These are phyloP conservation scores for Chirona hameri DNA, from an alignment of 2,888 invertebrate genomes.

Conservation along the genomic window DNA sequence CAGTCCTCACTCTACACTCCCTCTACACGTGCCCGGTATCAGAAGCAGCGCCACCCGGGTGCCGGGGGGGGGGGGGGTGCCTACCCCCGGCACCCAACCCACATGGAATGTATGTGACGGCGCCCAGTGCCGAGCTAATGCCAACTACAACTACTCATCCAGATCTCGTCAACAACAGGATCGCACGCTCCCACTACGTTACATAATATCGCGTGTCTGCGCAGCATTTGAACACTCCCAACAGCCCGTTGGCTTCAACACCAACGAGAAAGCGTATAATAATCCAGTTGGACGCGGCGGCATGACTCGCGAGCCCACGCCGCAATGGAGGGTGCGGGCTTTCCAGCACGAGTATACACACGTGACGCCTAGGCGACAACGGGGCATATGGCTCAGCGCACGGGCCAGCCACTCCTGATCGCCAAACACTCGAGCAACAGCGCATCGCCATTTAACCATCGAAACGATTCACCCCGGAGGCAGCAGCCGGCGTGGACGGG, in stretches of 20 bases:
- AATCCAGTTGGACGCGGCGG: background rate
- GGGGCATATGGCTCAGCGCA: too few relatives aligned
- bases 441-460: background rate
- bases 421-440: too few relatives aligned
- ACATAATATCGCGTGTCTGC: background rate
- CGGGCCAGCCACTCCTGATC: too few relatives aligned
- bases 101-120: background rate
- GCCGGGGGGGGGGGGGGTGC: background rate
- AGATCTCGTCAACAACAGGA: background rate
- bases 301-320: too few relatives aligned
- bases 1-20: too few relatives aligned
- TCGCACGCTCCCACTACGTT: background rate
- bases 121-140: too few relatives aligned
- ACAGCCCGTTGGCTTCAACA: background rate
- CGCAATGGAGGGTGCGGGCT: too few relatives aligned
- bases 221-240: background rate
- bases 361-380: too few relatives aligned
- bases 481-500: background rate
- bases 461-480: background rate
- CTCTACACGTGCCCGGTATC: too few relatives aligned
- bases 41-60: too few relatives aligned
- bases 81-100: too few relatives aligned
- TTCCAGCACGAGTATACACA: too few relatives aligned
- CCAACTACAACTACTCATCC: background rate
- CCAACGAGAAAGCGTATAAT: background rate